Percentiles rank a stretch among this genome's conserved stretches.
These are phyloP conservation scores for Tragelaphus buxtoni DNA, from an alignment of 2,113 vertebrate species.

Conservation along the genomic window DNA sequence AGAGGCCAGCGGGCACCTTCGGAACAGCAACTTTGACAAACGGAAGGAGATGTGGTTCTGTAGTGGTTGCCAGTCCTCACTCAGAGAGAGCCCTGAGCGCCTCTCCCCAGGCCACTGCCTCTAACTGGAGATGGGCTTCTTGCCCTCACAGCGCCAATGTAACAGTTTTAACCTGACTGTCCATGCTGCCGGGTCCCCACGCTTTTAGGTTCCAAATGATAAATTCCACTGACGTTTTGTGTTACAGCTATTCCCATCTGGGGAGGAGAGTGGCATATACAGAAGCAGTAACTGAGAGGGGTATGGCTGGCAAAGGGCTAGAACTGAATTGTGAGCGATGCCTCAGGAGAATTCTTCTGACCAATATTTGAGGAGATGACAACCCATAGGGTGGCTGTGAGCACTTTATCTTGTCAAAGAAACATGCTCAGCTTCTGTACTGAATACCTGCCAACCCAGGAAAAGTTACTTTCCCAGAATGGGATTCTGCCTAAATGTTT, in stretches of 20 bases:
- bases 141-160: not conserved
- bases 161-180: not conserved
- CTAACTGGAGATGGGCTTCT: not conserved
- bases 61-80: not conserved
- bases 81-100: not conserved
- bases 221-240: not conserved
- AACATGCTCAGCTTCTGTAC: not conserved
- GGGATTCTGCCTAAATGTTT: not conserved
- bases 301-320: not conserved
- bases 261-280: not conserved
- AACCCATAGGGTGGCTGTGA: not conserved
- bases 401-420: not conserved
- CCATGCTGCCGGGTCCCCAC: too few relatives aligned
- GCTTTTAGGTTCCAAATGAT: not conserved
- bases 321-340: not conserved
- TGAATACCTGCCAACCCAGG: not conserved
- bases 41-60: fast-evolving
- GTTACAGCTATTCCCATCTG: not conserved
- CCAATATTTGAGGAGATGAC: not conserved
- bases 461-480: not conserved
- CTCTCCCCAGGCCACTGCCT: fast-evolving
- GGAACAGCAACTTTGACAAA: not conserved
- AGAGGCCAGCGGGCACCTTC: not conserved
- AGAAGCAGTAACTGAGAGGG: not conserved
- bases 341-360: not conserved